These are phyloP conservation scores for Aspidiotus rigidus DNA, from an alignment of 2,888 invertebrate genomes.

Conservation along the genomic window DNA sequence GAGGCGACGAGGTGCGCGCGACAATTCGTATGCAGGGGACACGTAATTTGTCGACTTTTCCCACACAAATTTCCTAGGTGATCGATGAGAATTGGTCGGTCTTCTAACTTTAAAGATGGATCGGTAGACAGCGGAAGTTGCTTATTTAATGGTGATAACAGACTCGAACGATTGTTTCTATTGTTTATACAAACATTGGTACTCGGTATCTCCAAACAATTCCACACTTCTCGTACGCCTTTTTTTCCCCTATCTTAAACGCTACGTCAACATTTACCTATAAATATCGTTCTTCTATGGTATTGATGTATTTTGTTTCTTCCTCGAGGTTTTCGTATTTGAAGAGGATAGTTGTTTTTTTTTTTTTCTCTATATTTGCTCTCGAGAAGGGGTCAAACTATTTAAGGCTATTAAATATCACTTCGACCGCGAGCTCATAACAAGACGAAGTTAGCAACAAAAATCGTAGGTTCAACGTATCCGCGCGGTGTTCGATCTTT, in stretches of 20 bases:
- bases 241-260: constrained; percentile 18
- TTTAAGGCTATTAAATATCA: constrained; percentile 31
- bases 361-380: constrained; percentile 10
- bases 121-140: constrained; percentile 26
- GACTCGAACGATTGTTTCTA: constrained; percentile 24
- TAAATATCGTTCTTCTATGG: constrained; percentile 24
- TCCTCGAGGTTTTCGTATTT: constrained; percentile 17
- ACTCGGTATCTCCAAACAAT: constrained; percentile 9
- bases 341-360: constrained; percentile 25
- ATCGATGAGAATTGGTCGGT: background rate
- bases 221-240: background rate
- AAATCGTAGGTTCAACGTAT: too few species aligned
- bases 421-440: constrained; percentile 1
- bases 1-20: background rate
- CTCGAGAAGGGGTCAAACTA: constrained; percentile 20
- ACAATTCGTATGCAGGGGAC: background rate
- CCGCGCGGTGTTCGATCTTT: too few species aligned
- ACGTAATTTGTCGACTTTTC: background rate
- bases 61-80: background rate
- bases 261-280: constrained; percentile 30
- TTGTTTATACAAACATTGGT: constrained; percentile 19
- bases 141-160: constrained; percentile 27
- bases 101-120: background rate
- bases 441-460: background rate
- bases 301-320: constrained; percentile 8